Conservation (phyloP, 2,113 vertebrate species). For the Vidua chalybeata region DNA sequence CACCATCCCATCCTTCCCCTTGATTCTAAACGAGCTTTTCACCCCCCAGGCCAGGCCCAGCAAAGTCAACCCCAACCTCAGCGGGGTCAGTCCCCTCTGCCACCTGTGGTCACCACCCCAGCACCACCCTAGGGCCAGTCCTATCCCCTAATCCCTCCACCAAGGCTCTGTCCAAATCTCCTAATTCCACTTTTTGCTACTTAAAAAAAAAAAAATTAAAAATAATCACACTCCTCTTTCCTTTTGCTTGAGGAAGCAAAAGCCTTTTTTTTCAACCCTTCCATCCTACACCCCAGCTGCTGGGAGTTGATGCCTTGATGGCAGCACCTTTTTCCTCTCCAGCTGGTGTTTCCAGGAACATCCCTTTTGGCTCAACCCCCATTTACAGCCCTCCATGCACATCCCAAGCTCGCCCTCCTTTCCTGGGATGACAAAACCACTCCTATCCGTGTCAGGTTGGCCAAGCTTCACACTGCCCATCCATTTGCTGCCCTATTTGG, state of each 20-base stretch:
- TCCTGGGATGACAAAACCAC: background rate
- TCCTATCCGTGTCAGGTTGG: rapidly evolving
- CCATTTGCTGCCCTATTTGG: background rate
- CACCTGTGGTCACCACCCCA: background rate
- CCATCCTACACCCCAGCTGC: background rate
- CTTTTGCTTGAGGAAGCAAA: background rate
- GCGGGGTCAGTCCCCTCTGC: background rate
- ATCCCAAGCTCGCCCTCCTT: background rate
- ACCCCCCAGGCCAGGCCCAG: background rate
- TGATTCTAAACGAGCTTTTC: rapidly evolving
- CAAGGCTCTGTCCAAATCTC: background rate
- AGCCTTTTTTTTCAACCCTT: background rate
- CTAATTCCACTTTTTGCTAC: background rate
- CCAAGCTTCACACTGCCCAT: background rate
- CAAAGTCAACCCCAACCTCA: background rate
- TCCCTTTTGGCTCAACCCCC: background rate
- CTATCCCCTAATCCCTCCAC: background rate
- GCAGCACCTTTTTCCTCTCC: background rate
- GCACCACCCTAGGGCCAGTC: background rate
- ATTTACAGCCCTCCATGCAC: background rate
- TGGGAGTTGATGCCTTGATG: background rate
- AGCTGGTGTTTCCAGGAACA: background rate
- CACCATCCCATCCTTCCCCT: background rate
- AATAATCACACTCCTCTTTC: background rate
- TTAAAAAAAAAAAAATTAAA: background rate